These are phyloP conservation scores for Agrenia bidenticulata DNA, from an alignment of 2,888 invertebrate species.

Conservation along the genomic window DNA sequence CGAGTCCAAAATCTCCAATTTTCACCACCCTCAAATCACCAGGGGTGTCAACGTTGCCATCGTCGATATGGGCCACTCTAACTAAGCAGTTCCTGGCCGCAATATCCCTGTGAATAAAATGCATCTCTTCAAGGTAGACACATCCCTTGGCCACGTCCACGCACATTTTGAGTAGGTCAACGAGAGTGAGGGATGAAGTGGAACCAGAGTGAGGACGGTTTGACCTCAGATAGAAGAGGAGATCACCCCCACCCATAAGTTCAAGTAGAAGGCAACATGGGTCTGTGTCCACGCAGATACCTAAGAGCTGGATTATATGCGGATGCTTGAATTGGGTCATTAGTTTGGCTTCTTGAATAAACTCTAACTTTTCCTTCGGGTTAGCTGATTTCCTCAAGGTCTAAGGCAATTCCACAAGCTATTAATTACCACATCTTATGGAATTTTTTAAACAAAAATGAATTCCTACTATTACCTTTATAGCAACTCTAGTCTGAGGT, in stretches of 20 bases:
- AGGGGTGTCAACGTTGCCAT: slow-evolving; percentile 57
- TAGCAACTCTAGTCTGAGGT: slow-evolving; percentile 73
- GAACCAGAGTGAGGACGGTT: slow-evolving; percentile 72
- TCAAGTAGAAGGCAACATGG: slow-evolving; percentile 93
- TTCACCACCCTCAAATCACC: slow-evolving; percentile 73
- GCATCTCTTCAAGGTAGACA: slow-evolving; percentile 92
- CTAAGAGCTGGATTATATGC: slow-evolving; percentile 87
- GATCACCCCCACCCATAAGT: slow-evolving; percentile 95
- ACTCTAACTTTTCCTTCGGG: slow-evolving; percentile 86
- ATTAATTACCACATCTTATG: too few species aligned
- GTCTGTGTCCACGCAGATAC: slow-evolving; percentile 91
- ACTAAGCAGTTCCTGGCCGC: slow-evolving; percentile 96
- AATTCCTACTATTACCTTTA: slow-evolving; percentile 71
- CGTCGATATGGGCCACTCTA: slow-evolving; percentile 44
- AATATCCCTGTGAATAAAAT: slow-evolving; percentile 94
- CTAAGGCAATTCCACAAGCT: too few species aligned
- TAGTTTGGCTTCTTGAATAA: slow-evolving; percentile 91
- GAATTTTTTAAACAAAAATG: too few species aligned
- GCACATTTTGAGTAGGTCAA: slow-evolving; percentile 88
- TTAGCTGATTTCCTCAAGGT: slow-evolving; percentile 88
- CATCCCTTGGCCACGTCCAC: slow-evolving; percentile 95
- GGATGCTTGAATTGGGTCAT: slow-evolving; percentile 98
- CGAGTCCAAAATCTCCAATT: slow-evolving; percentile 95
- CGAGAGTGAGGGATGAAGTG: slow-evolving; percentile 64
- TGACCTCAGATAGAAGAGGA: slow-evolving; percentile 82